Conservation (phyloP, 2,797 vertebrate genomes). For the Tenualosa thibaudeaui region DNA sequence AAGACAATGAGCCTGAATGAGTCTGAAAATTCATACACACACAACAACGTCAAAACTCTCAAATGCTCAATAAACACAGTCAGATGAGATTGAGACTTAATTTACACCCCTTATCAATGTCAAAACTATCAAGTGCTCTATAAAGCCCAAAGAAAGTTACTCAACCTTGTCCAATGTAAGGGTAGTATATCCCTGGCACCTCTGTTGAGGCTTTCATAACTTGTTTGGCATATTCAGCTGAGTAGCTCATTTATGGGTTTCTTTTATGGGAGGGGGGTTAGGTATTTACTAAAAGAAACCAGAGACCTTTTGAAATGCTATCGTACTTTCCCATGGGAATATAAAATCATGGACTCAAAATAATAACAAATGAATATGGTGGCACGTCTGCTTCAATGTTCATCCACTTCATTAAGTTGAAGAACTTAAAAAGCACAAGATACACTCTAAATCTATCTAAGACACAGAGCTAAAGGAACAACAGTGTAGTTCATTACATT, state of each 20-base stretch:
- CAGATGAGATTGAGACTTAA: not conserved
- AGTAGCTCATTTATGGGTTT: conserved; percentile 17
- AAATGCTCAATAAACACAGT: not conserved
- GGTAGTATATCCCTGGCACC: not conserved
- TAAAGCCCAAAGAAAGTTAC: not conserved
- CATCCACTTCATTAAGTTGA: not conserved
- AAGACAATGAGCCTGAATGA: not conserved
- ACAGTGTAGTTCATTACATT: not conserved
- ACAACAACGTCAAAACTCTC: too few species aligned
- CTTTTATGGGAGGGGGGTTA: conserved; percentile 25
- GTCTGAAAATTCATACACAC: too few species aligned
- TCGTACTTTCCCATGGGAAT: conserved; percentile 32
- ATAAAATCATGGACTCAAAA: conserved; percentile 28
- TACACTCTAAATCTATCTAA: too few species aligned
- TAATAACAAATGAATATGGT: conserved; percentile 34
- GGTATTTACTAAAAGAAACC: conserved; percentile 15
- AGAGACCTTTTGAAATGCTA: conserved; percentile 34
- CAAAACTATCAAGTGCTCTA: not conserved
- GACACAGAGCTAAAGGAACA: not conserved
- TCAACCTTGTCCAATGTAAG: not conserved
- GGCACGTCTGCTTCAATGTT: not conserved
- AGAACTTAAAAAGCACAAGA: not conserved
- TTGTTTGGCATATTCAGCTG: not conserved
- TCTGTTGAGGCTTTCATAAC: not conserved
- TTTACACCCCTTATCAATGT: not conserved